These are phyloP conservation scores for Alviniconcha strummeri DNA, from an alignment of 2,888 invertebrate genomes.

Conservation along the genomic window DNA sequence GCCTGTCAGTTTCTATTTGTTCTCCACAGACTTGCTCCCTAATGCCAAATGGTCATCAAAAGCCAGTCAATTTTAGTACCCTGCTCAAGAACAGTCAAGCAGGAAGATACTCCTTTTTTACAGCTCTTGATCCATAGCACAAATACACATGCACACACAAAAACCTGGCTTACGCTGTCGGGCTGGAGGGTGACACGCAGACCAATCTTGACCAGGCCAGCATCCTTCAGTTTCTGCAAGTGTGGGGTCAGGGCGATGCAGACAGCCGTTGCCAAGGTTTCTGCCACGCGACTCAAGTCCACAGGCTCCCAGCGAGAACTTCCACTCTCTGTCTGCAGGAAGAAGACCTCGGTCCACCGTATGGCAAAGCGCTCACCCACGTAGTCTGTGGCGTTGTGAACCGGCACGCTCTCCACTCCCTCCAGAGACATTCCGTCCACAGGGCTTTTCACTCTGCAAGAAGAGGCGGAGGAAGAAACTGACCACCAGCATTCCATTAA, in stretches of 20 bases:
- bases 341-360: constrained; percentile 89
- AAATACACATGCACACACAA: background rate
- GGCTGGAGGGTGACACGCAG: constrained; percentile 84
- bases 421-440: constrained; percentile 84
- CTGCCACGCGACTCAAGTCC: constrained; percentile 85
- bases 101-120: no score
- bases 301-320: constrained; percentile 77
- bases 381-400: constrained; percentile 87
- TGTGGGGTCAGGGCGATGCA: constrained; percentile 85
- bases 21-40: no score
- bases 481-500: background rate
- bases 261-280: constrained; percentile 84
- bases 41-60: no score
- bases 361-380: constrained; percentile 80
- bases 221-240: constrained; percentile 82
- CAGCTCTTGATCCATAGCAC: background rate
- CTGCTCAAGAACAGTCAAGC: no score
- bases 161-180: constrained; percentile 79
- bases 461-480: background rate
- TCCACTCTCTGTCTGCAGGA: constrained; percentile 76
- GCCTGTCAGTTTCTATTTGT: no score
- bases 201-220: constrained; percentile 82
- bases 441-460: constrained; percentile 82
- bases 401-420: constrained; percentile 85
- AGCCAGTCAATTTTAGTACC: no score